Conservation (phyloP, 2,888 invertebrate genomes). For the Heliconius charithonia region DNA sequence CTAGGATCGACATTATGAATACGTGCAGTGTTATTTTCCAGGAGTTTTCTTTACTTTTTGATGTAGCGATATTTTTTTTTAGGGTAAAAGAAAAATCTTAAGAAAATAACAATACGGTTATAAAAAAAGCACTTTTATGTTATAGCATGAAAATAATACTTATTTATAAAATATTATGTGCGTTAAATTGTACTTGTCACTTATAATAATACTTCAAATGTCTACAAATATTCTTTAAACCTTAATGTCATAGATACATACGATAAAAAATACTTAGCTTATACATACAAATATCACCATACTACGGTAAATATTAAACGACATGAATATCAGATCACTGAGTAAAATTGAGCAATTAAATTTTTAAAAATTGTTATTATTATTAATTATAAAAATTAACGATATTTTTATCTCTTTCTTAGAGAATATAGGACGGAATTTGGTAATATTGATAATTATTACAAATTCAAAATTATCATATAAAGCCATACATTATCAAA, state of each 20-base stretch:
- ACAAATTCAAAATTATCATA: neutral
- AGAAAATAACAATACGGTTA: slow-evolving; percentile 10
- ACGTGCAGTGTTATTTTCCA: slow-evolving; percentile 27
- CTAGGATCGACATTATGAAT: slow-evolving; percentile 44
- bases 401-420: slow-evolving; percentile 37
- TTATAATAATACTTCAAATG: slow-evolving; percentile 24
- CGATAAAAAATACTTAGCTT: slow-evolving; percentile 32
- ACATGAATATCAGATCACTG: slow-evolving; percentile 33
- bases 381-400: neutral
- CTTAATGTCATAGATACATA: neutral
- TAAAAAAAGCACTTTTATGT: slow-evolving; percentile 22
- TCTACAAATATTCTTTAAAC: neutral
- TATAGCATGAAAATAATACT: slow-evolving; percentile 35
- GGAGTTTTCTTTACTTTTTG: slow-evolving; percentile 22
- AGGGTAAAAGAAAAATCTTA: slow-evolving; percentile 29
- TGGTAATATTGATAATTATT: slow-evolving; percentile 34
- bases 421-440: slow-evolving; percentile 37
- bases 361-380: neutral
- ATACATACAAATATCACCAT: slow-evolving; percentile 4
- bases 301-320: neutral
- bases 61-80: neutral
- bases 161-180: slow-evolving; percentile 38
- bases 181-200: slow-evolving; percentile 41
- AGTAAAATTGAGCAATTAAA: slow-evolving; percentile 39
- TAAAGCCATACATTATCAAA: neutral